Evolutionary conservation across 1,140 invertebrate genomes (phyloP), one percentile per base, ranked within the genome.

Genomic region (Ridgeia piscesae): DNA sequence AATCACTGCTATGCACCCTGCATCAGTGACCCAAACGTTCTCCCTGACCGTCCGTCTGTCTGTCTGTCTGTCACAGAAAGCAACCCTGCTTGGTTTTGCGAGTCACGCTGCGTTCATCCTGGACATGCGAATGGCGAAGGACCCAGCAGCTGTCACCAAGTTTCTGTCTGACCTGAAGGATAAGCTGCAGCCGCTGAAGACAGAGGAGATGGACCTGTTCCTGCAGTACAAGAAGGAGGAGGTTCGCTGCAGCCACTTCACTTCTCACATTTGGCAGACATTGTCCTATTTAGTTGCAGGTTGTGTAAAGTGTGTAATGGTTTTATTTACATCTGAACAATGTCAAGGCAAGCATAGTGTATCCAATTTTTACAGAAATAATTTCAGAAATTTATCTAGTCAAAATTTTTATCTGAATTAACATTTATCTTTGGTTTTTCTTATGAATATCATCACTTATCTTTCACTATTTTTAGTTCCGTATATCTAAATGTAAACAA

Each of bases 71-170:
- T 93, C 93, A 50, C 93, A 96, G 96, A 95, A 96, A 95, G 96
- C 96, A 0, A 92, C 95, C 33, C 58, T 97, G 9, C 94, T 97
- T 6, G 96, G 96, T 1, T 97, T 96, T 94, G 94, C 94, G 89
- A 96, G 95, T 42, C 96, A 97, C 95, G 95, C 96, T 42, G 94
- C 95, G 17, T 97, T 96, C 94, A 94, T 96, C 1, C 94, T 96
- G 33, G 96, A 97, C 92, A 95, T 97, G 94, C 94, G 96, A 33
- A 97, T 97, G 96, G 96, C 96, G 6, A 96, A 97, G 93, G 95
- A 94, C 91, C 95, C 96, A 35, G 96, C 96, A 89, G 95, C 93
- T 91, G 97, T 97, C 14, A 92, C 94, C 11, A 94, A 95, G 21
- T 97, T 97, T 94, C 94, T 97, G 17, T 92, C 93, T 14, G 95